A percentile compares a stretch with the other conserved stretches of the same genome.
Evolutionary conservation across 1,140 invertebrate species (phyloP).

Genomic region (Drosophila lacteicornis): DNA sequence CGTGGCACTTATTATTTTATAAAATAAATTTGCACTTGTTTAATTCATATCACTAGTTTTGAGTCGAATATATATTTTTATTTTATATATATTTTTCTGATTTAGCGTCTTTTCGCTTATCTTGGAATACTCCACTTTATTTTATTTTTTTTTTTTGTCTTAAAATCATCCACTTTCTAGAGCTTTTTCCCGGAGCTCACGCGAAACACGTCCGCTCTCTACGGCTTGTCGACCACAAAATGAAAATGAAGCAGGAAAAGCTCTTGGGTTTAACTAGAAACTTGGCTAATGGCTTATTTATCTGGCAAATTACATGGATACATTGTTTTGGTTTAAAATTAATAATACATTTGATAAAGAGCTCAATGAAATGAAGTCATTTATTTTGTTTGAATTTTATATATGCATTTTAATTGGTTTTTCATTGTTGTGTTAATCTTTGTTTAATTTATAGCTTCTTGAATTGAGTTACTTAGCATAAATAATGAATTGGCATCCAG

Average conservation of each 20-base stretch:
- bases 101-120: too few relatives aligned
- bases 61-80: too few relatives aligned
- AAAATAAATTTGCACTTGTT: too few relatives aligned
- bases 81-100: too few relatives aligned
- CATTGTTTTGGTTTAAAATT: background rate
- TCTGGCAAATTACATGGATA: background rate
- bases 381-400: background rate
- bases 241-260: background rate
- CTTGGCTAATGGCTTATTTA: conserved; percentile 8
- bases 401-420: background rate
- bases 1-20: too few relatives aligned
- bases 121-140: too few relatives aligned
- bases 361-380: background rate
- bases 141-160: too few relatives aligned
- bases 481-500: background rate
- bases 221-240: too few relatives aligned
- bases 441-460: conserved; percentile 7
- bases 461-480: conserved; percentile 2
- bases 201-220: too few relatives aligned
- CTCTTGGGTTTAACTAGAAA: conserved; percentile 12
- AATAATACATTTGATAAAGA: background rate
- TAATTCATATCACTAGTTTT: too few relatives aligned
- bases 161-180: too few relatives aligned
- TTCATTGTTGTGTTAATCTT: background rate
- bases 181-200: too few relatives aligned